Evolutionary conservation across 2,888 invertebrate species (phyloP).

Genomic region (Lutraria lutraria): DNA sequence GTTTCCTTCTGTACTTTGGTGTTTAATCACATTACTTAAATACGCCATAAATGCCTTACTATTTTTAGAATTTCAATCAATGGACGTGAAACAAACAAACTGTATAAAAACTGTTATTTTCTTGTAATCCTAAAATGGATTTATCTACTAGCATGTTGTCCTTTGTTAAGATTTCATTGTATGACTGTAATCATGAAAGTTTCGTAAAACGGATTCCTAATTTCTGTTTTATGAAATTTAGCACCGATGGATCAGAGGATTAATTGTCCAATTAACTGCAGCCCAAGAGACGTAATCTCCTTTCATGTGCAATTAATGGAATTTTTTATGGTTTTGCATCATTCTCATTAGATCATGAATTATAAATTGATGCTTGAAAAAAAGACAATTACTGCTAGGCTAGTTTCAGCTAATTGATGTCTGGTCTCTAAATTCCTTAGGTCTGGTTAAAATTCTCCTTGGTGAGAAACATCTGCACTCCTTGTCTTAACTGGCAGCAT

Average conservation of each 20-base stretch:
- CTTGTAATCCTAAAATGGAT: conserved; percentile 1
- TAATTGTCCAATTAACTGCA: conserved; percentile 9
- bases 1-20: too few species aligned
- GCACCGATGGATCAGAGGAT: neutral
- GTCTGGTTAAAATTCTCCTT: neutral
- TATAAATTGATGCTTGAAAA: conserved; percentile 12
- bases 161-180: neutral
- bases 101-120: neutral
- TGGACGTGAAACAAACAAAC: neutral
- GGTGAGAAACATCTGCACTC: neutral
- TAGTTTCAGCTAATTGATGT: neutral
- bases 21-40: neutral
- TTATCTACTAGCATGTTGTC: neutral
- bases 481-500: too few species aligned
- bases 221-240: neutral
- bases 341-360: neutral
- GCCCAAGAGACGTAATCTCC: neutral
- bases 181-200: conserved; percentile 1
- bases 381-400: neutral
- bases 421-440: conserved; percentile 15
- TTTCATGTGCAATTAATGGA: conserved; percentile 6
- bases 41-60: neutral
- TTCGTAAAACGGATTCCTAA: neutral
- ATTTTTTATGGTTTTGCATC: conserved; percentile 4
- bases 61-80: neutral